phyloP scores from a whole-genome alignment of 2,797 vertebrate genomes.

The Falco biarmicus region DNA sequence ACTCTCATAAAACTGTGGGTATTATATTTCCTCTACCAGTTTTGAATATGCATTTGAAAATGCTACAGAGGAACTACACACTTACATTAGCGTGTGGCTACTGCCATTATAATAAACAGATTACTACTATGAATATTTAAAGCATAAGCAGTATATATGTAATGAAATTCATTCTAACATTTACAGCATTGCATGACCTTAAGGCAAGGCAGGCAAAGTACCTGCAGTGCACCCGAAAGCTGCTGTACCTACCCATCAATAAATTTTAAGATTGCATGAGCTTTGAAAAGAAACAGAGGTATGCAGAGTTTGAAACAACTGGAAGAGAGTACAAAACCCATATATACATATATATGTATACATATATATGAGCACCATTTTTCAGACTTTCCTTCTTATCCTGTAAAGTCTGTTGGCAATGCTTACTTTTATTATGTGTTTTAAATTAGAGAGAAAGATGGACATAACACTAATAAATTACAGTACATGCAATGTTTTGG shows the following conservation, averaged over 20 bases:
- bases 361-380: background rate
- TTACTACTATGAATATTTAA: background rate
- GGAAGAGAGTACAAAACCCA: background rate
- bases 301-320: background rate
- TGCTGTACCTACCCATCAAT: background rate
- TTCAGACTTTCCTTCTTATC: background rate
- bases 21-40: background rate
- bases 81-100: background rate
- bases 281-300: constrained; percentile 24
- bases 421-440: background rate
- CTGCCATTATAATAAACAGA: background rate
- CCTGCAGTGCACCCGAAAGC: background rate
- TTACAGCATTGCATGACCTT: background rate
- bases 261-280: background rate
- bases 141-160: background rate
- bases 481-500: background rate
- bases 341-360: background rate
- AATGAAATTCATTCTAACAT: constrained; percentile 14
- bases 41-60: background rate
- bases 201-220: constrained; percentile 38
- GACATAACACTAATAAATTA: constrained; percentile 41
- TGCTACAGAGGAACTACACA: background rate
- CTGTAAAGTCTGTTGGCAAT: background rate
- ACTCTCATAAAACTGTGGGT: background rate
- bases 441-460: constrained; percentile 31